Percentiles rank a stretch among this genome's conserved stretches.
These are phyloP conservation scores for Cylindroiulus punctatus DNA, from an alignment of 2,888 invertebrate species.

Conservation along the genomic window DNA sequence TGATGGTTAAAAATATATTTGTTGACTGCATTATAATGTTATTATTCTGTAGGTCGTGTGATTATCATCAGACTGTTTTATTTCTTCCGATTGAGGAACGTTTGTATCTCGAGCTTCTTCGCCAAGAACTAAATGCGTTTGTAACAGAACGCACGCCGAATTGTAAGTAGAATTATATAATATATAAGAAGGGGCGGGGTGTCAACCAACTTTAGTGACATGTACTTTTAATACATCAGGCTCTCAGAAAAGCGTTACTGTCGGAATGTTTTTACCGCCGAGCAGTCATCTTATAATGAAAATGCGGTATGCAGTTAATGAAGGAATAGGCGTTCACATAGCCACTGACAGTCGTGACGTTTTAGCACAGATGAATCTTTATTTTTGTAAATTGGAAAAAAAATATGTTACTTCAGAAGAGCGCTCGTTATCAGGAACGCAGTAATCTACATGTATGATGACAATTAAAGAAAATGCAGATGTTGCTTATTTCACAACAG, in stretches of 20 bases:
- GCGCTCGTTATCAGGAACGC: too few species aligned
- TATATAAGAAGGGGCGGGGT: too few species aligned
- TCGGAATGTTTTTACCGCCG: constrained; percentile 47
- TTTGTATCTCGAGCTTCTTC: neutral
- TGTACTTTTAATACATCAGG: constrained; percentile 30
- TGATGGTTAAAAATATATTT: neutral
- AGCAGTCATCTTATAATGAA: constrained; percentile 35
- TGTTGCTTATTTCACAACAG: too few species aligned
- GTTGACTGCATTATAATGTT: neutral
- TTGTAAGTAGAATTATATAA: neutral
- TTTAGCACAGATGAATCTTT: neutral
- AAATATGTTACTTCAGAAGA: neutral
- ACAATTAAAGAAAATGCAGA: too few species aligned
- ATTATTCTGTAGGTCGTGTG: neutral
- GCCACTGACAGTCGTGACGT: constrained; percentile 14
- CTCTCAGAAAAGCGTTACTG: neutral
- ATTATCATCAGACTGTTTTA: neutral
- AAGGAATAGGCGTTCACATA: neutral
- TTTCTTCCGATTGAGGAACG: neutral
- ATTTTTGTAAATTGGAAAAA: constrained; percentile 32
- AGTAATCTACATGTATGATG: too few species aligned
- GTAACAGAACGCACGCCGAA: neutral
- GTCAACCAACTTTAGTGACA: too few species aligned
- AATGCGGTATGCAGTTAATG: neutral
- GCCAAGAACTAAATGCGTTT: neutral